phyloP scores from a whole-genome alignment of 2,888 invertebrate species.

The Criorhina ranunculi region DNA sequence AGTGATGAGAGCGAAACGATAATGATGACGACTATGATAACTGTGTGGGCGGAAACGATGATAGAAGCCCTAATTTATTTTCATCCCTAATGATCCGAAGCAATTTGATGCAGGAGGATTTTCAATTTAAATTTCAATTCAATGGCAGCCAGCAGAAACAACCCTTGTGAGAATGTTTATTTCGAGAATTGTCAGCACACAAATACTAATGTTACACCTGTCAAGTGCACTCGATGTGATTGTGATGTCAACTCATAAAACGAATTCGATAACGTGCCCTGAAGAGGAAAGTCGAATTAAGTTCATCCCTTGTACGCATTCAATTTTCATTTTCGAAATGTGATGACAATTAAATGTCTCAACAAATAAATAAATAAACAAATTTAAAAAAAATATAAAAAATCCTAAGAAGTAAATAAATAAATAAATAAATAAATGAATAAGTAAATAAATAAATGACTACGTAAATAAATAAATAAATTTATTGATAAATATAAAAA shows the following conservation, averaged over 20 bases:
- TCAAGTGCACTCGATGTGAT: slow-evolving; percentile 61
- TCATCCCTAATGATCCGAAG: slow-evolving; percentile 57
- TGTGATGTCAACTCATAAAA: slow-evolving; percentile 56
- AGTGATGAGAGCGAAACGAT: slow-evolving; percentile 74
- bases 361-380: neutral
- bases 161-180: slow-evolving; percentile 50
- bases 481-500: too few relatives aligned
- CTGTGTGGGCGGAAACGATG: slow-evolving; percentile 60
- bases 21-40: slow-evolving; percentile 50
- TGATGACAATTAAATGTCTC: slow-evolving; percentile 38
- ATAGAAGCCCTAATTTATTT: slow-evolving; percentile 61
- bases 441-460: too few relatives aligned
- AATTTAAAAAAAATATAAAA: too few relatives aligned
- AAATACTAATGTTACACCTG: slow-evolving; percentile 66
- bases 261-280: slow-evolving; percentile 50
- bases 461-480: too few relatives aligned
- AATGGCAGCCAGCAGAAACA: slow-evolving; percentile 44
- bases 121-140: slow-evolving; percentile 64
- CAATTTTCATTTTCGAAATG: slow-evolving; percentile 37
- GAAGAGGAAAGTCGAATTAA: slow-evolving; percentile 28
- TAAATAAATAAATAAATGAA: too few relatives aligned
- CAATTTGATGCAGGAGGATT: slow-evolving; percentile 54
- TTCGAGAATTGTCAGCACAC: slow-evolving; percentile 40
- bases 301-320: slow-evolving; percentile 30
- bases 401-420: too few relatives aligned